Conservation (phyloP, 2,113 vertebrate genomes). For the Muntiacus reevesi region DNA sequence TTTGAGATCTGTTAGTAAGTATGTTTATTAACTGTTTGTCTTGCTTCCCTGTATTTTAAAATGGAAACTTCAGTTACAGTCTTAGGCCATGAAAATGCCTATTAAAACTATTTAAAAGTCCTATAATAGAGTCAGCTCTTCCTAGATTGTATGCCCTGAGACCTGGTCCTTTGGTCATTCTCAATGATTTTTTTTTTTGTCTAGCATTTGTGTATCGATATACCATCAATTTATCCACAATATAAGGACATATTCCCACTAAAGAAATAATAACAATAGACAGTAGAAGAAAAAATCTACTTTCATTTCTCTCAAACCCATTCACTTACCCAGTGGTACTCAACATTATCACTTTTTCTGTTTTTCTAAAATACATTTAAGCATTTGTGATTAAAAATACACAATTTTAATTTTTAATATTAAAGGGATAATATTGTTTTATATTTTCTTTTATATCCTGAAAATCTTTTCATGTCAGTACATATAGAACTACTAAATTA, state of each 20-base stretch:
- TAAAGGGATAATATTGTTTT: not conserved
- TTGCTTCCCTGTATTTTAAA: not conserved
- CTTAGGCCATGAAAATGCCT: not conserved
- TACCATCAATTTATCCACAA: not conserved
- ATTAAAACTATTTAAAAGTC: not conserved
- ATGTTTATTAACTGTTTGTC: not conserved
- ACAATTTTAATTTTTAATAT: not conserved
- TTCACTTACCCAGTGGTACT: not conserved
- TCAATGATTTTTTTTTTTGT: not conserved
- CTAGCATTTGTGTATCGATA: not conserved
- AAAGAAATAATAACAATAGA: not conserved
- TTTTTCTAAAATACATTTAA: not conserved
- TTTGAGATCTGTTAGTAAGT: constrained; percentile 77
- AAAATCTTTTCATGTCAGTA: not conserved
- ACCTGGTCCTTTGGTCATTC: not conserved
- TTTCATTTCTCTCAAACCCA: not conserved
- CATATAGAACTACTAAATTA: not conserved
- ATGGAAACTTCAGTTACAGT: not conserved
- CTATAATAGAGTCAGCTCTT: not conserved
- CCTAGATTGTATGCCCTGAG: not conserved
- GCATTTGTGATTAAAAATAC: not conserved
- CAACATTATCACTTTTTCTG: not conserved
- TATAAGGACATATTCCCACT: not conserved
- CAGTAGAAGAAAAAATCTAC: not conserved
- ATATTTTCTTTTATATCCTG: not conserved